A percentile compares a stretch with the other conserved stretches of the same genome.
These are phyloP conservation scores for Lutra lutra DNA, from an alignment of 2,797 vertebrate genomes.

Conservation along the genomic window DNA sequence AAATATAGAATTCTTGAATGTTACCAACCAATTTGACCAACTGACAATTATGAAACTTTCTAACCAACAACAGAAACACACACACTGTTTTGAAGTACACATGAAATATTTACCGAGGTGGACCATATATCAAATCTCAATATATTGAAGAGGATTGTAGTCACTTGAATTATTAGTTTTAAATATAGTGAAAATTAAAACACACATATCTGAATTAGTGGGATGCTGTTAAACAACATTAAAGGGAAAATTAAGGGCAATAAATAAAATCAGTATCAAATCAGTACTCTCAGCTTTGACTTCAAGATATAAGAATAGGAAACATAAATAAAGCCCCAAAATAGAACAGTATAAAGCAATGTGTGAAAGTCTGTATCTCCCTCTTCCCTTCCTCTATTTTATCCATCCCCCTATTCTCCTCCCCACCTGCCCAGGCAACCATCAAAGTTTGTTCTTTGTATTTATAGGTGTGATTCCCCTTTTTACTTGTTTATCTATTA, in stretches of 20 bases:
- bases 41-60: neutral
- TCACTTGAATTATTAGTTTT: neutral
- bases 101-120: neutral
- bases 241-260: neutral
- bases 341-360: neutral
- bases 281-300: neutral
- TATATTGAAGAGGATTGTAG: neutral
- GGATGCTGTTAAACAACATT: neutral
- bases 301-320: neutral
- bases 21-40: neutral
- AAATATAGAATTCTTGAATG: neutral
- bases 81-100: neutral
- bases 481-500: neutral
- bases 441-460: neutral
- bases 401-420: neutral
- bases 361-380: neutral
- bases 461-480: neutral
- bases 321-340: neutral
- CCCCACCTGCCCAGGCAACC: too few relatives aligned
- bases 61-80: neutral
- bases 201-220: neutral
- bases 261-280: neutral
- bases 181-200: neutral
- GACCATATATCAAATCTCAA: neutral
- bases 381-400: neutral